Evolutionary conservation across 1,140 invertebrate genomes (phyloP).

Genomic region (Druon quercuslanigerum): DNA sequence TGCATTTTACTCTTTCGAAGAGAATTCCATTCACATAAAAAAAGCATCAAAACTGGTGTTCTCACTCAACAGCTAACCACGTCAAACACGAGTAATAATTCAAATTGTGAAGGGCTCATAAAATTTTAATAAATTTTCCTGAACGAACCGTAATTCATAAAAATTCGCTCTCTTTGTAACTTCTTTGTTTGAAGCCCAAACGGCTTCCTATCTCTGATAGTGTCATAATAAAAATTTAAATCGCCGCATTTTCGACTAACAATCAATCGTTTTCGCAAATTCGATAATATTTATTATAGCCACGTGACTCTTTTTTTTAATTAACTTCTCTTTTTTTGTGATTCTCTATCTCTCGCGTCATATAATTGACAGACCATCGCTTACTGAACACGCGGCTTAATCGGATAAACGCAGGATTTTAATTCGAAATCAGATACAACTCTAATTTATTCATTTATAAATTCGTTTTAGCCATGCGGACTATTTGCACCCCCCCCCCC

Average conservation of each 20-base stretch:
- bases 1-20: background rate
- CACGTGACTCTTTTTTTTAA: background rate
- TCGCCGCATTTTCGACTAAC: background rate
- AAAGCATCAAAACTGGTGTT: background rate
- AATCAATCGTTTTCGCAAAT: background rate
- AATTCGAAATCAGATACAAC: slow-evolving; percentile 44
- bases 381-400: slow-evolving; percentile 38
- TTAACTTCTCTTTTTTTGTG: background rate
- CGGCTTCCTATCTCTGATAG: no score
- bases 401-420: slow-evolving; percentile 45
- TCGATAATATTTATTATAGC: background rate
- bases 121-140: background rate
- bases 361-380: slow-evolving; percentile 3
- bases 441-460: slow-evolving; percentile 56
- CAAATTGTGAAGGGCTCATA: background rate
- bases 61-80: background rate
- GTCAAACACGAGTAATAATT: background rate
- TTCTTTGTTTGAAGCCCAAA: no score
- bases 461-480: slow-evolving; percentile 39
- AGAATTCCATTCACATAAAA: background rate
- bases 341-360: background rate
- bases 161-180: no score
- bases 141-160: background rate
- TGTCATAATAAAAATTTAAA: no score
- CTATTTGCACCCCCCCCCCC: slow-evolving; percentile 20